A percentile compares a stretch with the other conserved stretches of the same genome.
Conservation (phyloP, 2,888 invertebrate genomes). For the Ophion ellenae region DNA sequence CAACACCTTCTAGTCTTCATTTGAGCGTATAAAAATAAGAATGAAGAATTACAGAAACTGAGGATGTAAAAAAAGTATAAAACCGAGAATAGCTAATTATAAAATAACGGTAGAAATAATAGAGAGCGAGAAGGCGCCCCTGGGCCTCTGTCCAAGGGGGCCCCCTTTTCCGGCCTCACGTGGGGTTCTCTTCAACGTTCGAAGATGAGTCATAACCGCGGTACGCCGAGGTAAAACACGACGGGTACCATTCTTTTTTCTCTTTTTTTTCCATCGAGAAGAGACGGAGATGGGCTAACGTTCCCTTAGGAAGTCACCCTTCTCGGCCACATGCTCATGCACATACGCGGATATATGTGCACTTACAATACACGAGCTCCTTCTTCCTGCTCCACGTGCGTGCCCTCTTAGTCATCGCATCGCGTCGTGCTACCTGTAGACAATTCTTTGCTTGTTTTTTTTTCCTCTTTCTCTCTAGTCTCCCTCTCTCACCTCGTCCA, state of each 20-base stretch:
- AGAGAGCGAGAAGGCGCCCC: constrained; percentile 56
- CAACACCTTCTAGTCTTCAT: too few relatives aligned
- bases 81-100: not conserved
- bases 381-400: constrained; percentile 61
- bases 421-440: constrained; percentile 38
- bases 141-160: constrained; percentile 57
- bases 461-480: constrained; percentile 40
- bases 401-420: constrained; percentile 63
- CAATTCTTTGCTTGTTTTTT: constrained; percentile 35
- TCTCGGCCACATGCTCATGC: constrained; percentile 62
- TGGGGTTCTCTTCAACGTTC: constrained; percentile 56
- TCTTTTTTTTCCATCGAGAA: not conserved
- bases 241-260: constrained; percentile 64
- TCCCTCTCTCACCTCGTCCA: constrained; percentile 36
- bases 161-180: constrained; percentile 61
- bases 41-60: not conserved
- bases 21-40: not conserved
- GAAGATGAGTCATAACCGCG: constrained; percentile 71
- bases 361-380: constrained; percentile 36
- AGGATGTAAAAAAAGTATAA: not conserved
- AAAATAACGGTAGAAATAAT: not conserved
- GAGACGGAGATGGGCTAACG: constrained; percentile 66
- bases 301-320: constrained; percentile 78
- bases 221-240: constrained; percentile 61
- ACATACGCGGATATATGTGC: constrained; percentile 15